Conservation (phyloP, 2,113 vertebrate genomes). For the Zapus hudsonius region DNA sequence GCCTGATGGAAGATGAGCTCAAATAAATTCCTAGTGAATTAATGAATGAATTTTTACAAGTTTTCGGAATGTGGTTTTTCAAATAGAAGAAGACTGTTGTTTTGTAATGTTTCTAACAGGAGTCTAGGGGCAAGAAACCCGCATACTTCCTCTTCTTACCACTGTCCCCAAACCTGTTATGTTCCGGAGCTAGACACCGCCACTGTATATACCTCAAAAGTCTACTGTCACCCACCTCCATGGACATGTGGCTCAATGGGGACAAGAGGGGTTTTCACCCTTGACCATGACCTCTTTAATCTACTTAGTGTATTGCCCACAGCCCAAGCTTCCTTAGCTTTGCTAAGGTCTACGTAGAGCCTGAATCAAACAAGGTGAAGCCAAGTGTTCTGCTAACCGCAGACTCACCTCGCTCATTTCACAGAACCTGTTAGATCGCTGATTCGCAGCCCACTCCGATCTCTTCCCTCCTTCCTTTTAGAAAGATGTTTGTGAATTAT, state of each 20-base stretch:
- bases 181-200: not conserved
- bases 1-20: not conserved
- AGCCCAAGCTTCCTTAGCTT: not conserved
- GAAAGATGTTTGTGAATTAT: constrained; percentile 75
- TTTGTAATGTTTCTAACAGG: not conserved
- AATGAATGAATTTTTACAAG: constrained; percentile 50
- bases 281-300: not conserved
- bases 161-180: not conserved
- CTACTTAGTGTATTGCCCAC: not conserved
- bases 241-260: not conserved
- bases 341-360: not conserved
- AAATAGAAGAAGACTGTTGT: constrained; percentile 31
- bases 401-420: constrained; percentile 48
- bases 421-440: constrained; percentile 54
- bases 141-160: not conserved
- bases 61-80: constrained; percentile 2
- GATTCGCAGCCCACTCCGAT: constrained; percentile 57
- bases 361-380: constrained; percentile 11
- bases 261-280: not conserved
- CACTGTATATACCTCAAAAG: not conserved
- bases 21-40: constrained; percentile 58
- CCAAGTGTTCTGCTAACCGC: not conserved
- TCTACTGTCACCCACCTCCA: not conserved
- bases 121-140: not conserved
- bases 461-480: constrained; percentile 54